A percentile compares a stretch with the other conserved stretches of the same genome.
These are phyloP conservation scores for Tetragnatha montana DNA, from an alignment of 2,888 invertebrate genomes.

Conservation along the genomic window DNA sequence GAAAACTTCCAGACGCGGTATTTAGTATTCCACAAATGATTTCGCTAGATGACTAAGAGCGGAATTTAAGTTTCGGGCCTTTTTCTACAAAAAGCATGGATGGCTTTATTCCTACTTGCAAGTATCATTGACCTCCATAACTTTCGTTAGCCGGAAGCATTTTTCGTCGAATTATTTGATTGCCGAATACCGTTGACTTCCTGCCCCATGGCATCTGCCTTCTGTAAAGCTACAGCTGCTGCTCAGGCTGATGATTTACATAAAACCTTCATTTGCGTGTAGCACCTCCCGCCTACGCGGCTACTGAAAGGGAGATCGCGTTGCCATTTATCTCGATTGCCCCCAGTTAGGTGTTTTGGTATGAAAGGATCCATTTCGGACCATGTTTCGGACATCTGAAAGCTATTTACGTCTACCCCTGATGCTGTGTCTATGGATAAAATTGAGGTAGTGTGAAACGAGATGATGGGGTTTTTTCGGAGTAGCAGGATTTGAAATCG, in stretches of 20 bases:
- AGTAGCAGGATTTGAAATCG: too few species aligned
- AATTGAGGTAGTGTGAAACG: too few species aligned
- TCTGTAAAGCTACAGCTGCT: constrained; percentile 23
- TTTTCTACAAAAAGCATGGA: constrained; percentile 18
- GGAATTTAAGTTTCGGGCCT: constrained; percentile 34
- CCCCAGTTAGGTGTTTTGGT: not conserved
- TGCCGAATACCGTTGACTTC: constrained; percentile 9
- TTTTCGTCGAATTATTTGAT: constrained; percentile 38
- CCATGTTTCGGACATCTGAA: too few species aligned
- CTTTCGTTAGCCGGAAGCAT: constrained; percentile 36
- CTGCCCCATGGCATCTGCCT: constrained; percentile 37
- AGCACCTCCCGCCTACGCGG: not conserved
- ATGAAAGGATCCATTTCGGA: not conserved
- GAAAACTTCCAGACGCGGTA: constrained; percentile 33
- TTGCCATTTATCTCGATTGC: not conserved
- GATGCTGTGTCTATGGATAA: too few species aligned
- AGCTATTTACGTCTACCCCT: too few species aligned
- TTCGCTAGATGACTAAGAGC: constrained; percentile 44
- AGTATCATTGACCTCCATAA: constrained; percentile 50
- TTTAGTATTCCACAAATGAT: constrained; percentile 53
- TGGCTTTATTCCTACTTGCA: constrained; percentile 39
- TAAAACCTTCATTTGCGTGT: not conserved
- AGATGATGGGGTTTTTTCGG: too few species aligned
- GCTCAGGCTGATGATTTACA: constrained; percentile 2
- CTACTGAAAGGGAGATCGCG: not conserved